Percentiles rank a stretch among this genome's conserved stretches.
Evolutionary conservation across 2,113 vertebrate genomes (phyloP).

Genomic region (Pelvicachromis taeniatus): DNA sequence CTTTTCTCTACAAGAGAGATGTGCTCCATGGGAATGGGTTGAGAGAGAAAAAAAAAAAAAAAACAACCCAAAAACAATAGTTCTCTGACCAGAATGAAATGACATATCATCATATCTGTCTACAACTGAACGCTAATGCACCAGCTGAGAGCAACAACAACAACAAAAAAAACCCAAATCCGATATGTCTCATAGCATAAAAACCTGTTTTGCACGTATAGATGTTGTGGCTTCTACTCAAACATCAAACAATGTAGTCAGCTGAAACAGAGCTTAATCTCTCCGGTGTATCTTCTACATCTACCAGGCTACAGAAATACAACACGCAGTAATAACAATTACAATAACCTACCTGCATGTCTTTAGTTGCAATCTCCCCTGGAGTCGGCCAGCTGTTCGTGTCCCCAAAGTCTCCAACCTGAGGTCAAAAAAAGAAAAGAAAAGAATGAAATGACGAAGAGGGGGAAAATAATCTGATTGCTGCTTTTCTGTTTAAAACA

Average conservation of each 20-base stretch:
- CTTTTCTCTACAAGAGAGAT: background rate
- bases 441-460: background rate
- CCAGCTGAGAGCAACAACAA: rapidly evolving
- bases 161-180: background rate
- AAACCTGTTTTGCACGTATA: background rate
- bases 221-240: background rate
- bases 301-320: background rate
- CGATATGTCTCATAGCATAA: background rate
- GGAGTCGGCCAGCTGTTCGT: conserved; percentile 97
- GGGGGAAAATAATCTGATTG: rapidly evolving
- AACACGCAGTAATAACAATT: background rate
- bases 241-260: background rate
- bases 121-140: background rate
- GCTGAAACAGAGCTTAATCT: background rate
- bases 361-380: conserved; percentile 95
- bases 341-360: conserved; percentile 82
- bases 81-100: background rate
- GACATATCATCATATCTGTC: background rate
- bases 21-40: background rate
- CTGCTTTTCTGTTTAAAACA: background rate
- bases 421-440: background rate
- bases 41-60: background rate
- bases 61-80: too few species aligned
- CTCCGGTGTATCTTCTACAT: background rate
- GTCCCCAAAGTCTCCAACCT: conserved; percentile 97